Conservation (phyloP, 1,140 invertebrate species). For the Pseudachorutes palmiensis region DNA sequence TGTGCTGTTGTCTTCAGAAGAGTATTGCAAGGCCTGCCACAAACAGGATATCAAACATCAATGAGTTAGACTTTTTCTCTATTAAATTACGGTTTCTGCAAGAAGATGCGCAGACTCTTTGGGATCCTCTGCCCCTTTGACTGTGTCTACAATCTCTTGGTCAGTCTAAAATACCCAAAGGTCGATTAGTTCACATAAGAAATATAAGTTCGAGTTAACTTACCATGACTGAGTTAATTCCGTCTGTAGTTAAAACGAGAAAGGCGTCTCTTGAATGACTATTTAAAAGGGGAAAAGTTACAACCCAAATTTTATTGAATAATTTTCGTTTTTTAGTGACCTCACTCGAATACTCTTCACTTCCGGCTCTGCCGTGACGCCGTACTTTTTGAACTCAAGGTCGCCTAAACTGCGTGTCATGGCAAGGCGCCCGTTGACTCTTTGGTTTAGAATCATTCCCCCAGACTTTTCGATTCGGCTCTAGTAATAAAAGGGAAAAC, state of each 20-base stretch:
- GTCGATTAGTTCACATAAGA: no score
- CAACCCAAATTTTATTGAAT: no score
- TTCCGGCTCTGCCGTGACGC: conserved; percentile 49
- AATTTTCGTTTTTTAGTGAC: no score
- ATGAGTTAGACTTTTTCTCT: no score
- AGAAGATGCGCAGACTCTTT: conserved; percentile 47
- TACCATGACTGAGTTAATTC: conserved; percentile 47
- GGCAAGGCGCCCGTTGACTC: conserved; percentile 46
- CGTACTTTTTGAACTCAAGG: conserved; percentile 49
- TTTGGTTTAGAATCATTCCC: conserved; percentile 16
- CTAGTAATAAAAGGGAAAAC: conserved; percentile 16
- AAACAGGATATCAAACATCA: no score
- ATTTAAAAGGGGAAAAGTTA: no score
- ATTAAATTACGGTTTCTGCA: conserved; percentile 41
- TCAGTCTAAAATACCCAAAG: conserved; percentile 39
- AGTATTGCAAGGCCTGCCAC: conserved; percentile 47
- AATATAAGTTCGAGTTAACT: no score
- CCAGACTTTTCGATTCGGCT: conserved; percentile 42
- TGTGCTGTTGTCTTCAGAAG: conserved; percentile 51
- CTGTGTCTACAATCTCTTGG: conserved; percentile 48
- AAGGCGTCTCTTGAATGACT: conserved; percentile 51
- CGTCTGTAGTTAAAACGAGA: conserved; percentile 50
- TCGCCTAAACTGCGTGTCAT: conserved; percentile 55
- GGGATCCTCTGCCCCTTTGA: conserved; percentile 45
- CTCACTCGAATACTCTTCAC: conserved; percentile 45